Conservation (phyloP, 1,140 invertebrate genomes). For the Drosophila ananassae region DNA sequence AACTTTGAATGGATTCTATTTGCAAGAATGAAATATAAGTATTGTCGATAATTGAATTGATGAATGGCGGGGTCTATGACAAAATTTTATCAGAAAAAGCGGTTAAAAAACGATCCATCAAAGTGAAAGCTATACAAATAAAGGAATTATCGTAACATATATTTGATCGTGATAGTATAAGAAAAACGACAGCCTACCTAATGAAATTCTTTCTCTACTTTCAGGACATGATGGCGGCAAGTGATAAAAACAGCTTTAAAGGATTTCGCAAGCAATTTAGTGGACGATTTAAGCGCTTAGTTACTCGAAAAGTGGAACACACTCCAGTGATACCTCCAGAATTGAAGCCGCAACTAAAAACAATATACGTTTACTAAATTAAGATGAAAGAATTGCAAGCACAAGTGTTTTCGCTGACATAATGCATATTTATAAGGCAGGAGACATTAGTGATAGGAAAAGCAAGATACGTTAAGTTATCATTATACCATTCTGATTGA, state of each 20-base stretch:
- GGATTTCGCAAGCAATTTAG: slow-evolving; percentile 92
- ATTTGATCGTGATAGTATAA: not conserved
- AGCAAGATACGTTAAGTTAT: slow-evolving; percentile 48
- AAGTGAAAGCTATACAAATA: not conserved
- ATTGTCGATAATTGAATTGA: not conserved
- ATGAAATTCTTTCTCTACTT: slow-evolving; percentile 46
- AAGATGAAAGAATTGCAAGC: slow-evolving; percentile 35
- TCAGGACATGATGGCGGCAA: slow-evolving; percentile 91
- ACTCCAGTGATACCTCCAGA: slow-evolving; percentile 93
- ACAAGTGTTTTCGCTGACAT: slow-evolving; percentile 46
- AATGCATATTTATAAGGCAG: slow-evolving; percentile 26
- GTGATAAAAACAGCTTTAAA: slow-evolving; percentile 90
- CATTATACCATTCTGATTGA: slow-evolving; percentile 47
- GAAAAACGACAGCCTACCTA: not conserved
- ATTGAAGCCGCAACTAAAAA: slow-evolving; percentile 93
- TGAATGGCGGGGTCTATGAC: not conserved
- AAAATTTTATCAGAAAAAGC: slow-evolving; percentile 5
- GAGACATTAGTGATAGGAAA: slow-evolving; percentile 50
- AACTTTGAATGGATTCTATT: not conserved
- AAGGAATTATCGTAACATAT: not conserved
- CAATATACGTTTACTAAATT: slow-evolving; percentile 93
- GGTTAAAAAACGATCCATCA: slow-evolving; percentile 3
- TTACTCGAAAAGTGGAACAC: slow-evolving; percentile 92
- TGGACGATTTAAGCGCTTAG: slow-evolving; percentile 91
- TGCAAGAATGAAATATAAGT: not conserved